Conservation (phyloP, 2,888 invertebrate species). For the Darwinula stevensoni region DNA sequence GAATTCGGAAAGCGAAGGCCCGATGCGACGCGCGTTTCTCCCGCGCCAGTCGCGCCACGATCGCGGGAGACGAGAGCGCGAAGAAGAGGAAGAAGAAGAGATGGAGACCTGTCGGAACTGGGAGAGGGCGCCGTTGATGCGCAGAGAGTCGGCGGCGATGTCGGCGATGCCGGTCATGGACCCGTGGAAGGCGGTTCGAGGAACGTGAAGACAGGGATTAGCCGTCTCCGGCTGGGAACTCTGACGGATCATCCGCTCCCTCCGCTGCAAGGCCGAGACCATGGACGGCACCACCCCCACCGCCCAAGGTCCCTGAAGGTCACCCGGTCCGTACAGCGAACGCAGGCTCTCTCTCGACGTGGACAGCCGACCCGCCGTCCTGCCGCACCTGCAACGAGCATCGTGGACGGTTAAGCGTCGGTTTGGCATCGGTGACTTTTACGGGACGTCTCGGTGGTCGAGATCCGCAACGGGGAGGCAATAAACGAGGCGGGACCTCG, state of each 20-base stretch:
- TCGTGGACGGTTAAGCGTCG: too few relatives aligned
- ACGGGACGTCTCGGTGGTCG: too few relatives aligned
- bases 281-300: slow-evolving; percentile 12
- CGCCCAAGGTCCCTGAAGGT: slow-evolving; percentile 8
- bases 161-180: slow-evolving; percentile 39
- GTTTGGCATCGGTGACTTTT: too few relatives aligned
- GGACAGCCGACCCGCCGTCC: slow-evolving; percentile 16
- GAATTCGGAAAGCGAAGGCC: too few relatives aligned
- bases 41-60: too few relatives aligned
- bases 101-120: slow-evolving; percentile 65
- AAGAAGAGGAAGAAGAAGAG: slow-evolving; percentile 6
- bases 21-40: too few relatives aligned
- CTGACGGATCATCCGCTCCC: slow-evolving; percentile 51
- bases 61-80: not conserved
- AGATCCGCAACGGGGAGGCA: too few relatives aligned
- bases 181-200: slow-evolving; percentile 7
- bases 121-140: slow-evolving; percentile 85
- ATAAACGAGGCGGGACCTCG: too few relatives aligned
- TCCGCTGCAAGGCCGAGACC: slow-evolving; percentile 14
- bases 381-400: not conserved
- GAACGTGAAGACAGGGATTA: slow-evolving; percentile 15
- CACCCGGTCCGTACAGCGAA: slow-evolving; percentile 25
- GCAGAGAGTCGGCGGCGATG: slow-evolving; percentile 77
- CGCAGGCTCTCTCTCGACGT: slow-evolving; percentile 52
- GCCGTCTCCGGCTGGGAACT: slow-evolving; percentile 52